Evolutionary conservation across 2,113 vertebrate species (phyloP).

Genomic region (Dasyornis broadbenti): DNA sequence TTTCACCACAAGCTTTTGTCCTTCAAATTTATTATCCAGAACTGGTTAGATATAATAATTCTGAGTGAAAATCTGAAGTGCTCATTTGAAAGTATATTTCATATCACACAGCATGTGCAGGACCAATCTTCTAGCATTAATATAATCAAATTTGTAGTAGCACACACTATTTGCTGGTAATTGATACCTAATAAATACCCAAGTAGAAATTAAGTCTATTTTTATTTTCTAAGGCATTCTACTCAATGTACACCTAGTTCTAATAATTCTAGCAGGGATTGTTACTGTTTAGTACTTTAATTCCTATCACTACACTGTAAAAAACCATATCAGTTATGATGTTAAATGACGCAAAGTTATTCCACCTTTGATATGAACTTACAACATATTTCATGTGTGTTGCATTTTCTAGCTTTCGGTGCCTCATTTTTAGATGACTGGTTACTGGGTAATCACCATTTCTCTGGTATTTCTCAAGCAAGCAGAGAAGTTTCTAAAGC

Average conservation of each 20-base stretch:
- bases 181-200: background rate
- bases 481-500: background rate
- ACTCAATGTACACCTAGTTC: background rate
- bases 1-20: background rate
- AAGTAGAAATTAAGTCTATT: background rate
- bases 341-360: background rate
- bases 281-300: background rate
- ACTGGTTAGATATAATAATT: background rate
- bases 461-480: background rate
- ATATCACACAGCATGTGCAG: background rate
- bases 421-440: background rate
- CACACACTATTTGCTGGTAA: background rate
- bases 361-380: background rate
- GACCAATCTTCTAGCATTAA: background rate
- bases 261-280: background rate
- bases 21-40: background rate
- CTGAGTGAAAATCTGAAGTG: background rate
- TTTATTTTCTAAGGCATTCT: background rate
- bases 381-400: background rate
- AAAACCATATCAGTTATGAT: background rate
- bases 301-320: background rate
- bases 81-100: background rate
- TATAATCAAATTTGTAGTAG: background rate
- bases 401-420: background rate
- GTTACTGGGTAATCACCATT: background rate